Evolutionary conservation across 2,888 invertebrate genomes (phyloP).

Genomic region (Physocephala rufipes): DNA sequence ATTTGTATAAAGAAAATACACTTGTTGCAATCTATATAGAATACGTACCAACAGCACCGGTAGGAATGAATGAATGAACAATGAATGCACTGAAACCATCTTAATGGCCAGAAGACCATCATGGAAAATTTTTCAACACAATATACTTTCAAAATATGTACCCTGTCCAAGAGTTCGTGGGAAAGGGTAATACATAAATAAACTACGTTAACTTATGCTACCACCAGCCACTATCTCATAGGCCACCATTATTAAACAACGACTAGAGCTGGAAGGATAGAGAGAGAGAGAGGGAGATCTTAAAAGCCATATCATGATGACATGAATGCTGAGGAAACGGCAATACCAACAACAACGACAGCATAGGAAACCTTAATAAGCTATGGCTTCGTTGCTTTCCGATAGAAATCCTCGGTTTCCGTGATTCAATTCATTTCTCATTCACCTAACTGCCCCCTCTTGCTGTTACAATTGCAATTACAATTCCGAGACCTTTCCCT

Average conservation of each 20-base stretch:
- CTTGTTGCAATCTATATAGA: conserved; percentile 24
- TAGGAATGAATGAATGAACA: not conserved
- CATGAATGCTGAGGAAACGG: not conserved
- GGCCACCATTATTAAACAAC: no score
- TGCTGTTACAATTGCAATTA: conserved; percentile 1
- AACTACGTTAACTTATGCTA: no score
- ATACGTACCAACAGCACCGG: not conserved
- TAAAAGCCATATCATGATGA: not conserved
- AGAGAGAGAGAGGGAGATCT: not conserved
- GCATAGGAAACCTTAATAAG: not conserved
- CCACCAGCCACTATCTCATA: no score
- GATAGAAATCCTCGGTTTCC: conserved; percentile 24
- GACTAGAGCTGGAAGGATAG: no score
- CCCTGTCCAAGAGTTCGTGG: conserved; percentile 21
- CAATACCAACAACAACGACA: no score
- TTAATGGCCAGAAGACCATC: not conserved
- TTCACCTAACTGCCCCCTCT: not conserved
- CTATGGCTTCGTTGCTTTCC: not conserved
- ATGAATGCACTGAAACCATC: no score
- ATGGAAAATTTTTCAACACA: not conserved
- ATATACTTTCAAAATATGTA: not conserved
- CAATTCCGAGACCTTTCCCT: conserved; percentile 5
- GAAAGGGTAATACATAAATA: conserved; percentile 15
- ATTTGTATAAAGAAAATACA: not conserved
- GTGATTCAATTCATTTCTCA: not conserved